Evolutionary conservation across 1,140 invertebrate species (phyloP).

Genomic region (Helicoverpa armigera): DNA sequence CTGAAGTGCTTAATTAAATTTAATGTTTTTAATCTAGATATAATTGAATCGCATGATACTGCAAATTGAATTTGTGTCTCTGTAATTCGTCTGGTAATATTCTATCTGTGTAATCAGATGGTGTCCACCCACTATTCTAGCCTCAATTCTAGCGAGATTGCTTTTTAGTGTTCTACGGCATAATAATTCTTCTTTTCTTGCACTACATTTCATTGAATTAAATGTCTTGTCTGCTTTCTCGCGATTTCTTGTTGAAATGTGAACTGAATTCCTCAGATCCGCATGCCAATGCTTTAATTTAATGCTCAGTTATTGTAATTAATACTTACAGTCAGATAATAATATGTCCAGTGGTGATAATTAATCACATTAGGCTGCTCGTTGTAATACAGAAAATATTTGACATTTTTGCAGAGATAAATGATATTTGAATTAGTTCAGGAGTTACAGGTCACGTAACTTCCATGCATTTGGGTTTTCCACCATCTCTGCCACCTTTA

Average conservation of each 20-base stretch:
- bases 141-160: slow-evolving; percentile 1
- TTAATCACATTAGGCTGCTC: no score
- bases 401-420: no score
- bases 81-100: slow-evolving; percentile 20
- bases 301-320: not conserved
- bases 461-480: no score
- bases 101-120: not conserved
- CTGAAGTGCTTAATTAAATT: slow-evolving; percentile 5
- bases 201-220: not conserved
- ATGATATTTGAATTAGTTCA: no score
- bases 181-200: slow-evolving; percentile 11
- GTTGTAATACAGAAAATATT: no score
- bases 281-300: not conserved
- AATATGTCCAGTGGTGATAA: no score
- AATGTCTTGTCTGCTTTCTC: slow-evolving; percentile 1
- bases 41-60: slow-evolving; percentile 24
- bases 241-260: not conserved
- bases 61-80: slow-evolving; percentile 10
- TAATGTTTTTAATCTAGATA: slow-evolving; percentile 2
- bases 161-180: not conserved
- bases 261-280: not conserved
- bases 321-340: not conserved
- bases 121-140: slow-evolving; percentile 7
- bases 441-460: no score
- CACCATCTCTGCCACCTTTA: not conserved